Evolutionary conservation across 2,888 invertebrate genomes (phyloP).

Genomic region (Neocrepidodera transversa): DNA sequence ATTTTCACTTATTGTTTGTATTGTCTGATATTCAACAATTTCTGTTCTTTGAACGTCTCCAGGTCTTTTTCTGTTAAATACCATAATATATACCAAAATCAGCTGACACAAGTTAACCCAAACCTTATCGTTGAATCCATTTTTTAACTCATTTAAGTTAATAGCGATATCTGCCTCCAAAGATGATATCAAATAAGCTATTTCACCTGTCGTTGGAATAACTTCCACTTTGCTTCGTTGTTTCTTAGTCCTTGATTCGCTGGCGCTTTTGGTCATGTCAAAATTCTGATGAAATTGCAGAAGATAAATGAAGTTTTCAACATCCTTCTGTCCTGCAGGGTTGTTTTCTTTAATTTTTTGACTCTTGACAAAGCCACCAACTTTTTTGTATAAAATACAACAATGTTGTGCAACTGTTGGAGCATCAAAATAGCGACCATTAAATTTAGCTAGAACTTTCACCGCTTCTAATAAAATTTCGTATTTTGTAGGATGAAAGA

Average conservation of each 20-base stretch:
- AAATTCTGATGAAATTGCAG: not conserved
- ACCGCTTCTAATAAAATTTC: not conserved
- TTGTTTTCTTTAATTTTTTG: constrained; percentile 6
- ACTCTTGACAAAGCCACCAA: not conserved
- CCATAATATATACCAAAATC: not conserved
- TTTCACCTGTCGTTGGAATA: constrained; percentile 6
- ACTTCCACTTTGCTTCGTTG: constrained; percentile 2
- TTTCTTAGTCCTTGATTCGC: constrained; percentile 2
- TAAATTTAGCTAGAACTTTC: constrained; percentile 1
- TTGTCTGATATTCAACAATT: constrained; percentile 11
- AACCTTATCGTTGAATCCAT: not conserved
- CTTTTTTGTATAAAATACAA: constrained; percentile 8
- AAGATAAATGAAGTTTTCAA: constrained; percentile 4
- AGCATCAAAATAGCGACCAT: not conserved
- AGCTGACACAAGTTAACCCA: constrained; percentile 1
- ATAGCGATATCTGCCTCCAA: not conserved
- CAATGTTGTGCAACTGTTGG: not conserved
- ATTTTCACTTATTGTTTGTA: constrained; percentile 2
- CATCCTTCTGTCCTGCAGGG: not conserved
- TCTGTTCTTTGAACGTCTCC: constrained; percentile 11
- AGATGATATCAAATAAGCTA: not conserved
- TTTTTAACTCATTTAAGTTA: not conserved
- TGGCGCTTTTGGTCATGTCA: constrained; percentile 3
- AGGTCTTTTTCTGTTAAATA: no score
- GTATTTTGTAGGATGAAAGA: constrained; percentile 1